Conservation (phyloP, 2,888 invertebrate genomes). For the Cryptus viduatorius region DNA sequence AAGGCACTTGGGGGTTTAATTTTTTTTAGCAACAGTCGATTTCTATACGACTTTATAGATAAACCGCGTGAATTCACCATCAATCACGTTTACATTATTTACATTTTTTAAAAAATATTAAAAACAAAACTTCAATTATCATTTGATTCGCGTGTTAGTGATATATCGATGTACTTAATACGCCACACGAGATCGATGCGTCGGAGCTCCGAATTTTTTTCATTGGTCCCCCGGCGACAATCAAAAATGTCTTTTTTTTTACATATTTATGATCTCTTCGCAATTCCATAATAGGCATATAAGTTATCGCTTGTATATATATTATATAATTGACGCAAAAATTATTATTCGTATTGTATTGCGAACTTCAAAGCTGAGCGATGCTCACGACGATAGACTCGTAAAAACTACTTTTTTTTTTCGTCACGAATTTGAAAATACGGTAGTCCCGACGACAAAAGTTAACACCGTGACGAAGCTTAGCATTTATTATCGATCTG, state of each 20-base stretch:
- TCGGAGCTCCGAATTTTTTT: neutral
- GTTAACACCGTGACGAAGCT: neutral
- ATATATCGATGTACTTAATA: conserved; percentile 12
- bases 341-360: conserved; percentile 41
- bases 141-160: conserved; percentile 8
- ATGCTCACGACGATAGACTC: conserved; percentile 22
- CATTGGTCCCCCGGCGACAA: conserved; percentile 5
- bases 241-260: conserved; percentile 28
- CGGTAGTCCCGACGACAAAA: conserved; percentile 26
- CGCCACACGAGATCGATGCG: conserved; percentile 22
- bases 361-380: conserved; percentile 33
- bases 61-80: conserved; percentile 60
- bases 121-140: conserved; percentile 17
- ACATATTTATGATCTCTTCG: neutral
- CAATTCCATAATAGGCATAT: conserved; percentile 39
- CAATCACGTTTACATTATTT: conserved; percentile 51
- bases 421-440: conserved; percentile 22
- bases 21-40: conserved; percentile 57
- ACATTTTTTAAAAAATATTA: conserved; percentile 38
- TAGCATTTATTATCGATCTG: neutral
- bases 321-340: conserved; percentile 45
- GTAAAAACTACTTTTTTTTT: neutral
- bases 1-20: conserved; percentile 62
- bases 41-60: conserved; percentile 52
- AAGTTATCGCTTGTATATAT: conserved; percentile 9